phyloP scores from a whole-genome alignment of 2,888 invertebrate genomes.

The Nematopogon swammerdamellus region DNA sequence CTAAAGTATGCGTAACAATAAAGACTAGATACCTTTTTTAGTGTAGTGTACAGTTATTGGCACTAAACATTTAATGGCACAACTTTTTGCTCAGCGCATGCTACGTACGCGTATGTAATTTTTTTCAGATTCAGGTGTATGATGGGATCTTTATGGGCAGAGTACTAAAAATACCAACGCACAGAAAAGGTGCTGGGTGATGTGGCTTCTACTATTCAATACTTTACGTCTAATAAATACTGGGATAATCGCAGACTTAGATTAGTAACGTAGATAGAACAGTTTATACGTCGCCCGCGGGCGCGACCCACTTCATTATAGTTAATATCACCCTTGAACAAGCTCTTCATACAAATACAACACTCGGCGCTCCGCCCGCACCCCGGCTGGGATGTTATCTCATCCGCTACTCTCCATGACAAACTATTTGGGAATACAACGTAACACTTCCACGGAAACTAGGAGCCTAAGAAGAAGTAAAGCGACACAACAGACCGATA shows the following conservation, averaged over 20 bases:
- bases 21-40: conserved; percentile 57
- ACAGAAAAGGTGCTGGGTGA: neutral
- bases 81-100: conserved; percentile 36
- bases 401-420: too few relatives aligned
- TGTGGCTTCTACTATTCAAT: too few relatives aligned
- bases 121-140: too few relatives aligned
- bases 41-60: conserved; percentile 51
- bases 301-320: conserved; percentile 3
- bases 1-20: conserved; percentile 55
- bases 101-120: too few relatives aligned
- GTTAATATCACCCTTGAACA: conserved; percentile 42
- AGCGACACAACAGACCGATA: neutral
- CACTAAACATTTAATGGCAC: conserved; percentile 55
- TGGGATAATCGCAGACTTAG: conserved; percentile 38
- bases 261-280: conserved; percentile 5
- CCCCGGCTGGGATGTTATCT: too few relatives aligned
- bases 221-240: conserved; percentile 43
- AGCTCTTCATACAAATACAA: conserved; percentile 25
- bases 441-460: too few relatives aligned
- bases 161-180: too few relatives aligned
- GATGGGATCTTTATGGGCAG: too few relatives aligned
- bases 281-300: too few relatives aligned
- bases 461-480: too few relatives aligned
- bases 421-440: too few relatives aligned
- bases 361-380: neutral